A percentile compares a stretch with the other conserved stretches of the same genome.
These are phyloP conservation scores for Chironomus tepperi DNA, from an alignment of 1,140 invertebrate species.

Conservation along the genomic window DNA sequence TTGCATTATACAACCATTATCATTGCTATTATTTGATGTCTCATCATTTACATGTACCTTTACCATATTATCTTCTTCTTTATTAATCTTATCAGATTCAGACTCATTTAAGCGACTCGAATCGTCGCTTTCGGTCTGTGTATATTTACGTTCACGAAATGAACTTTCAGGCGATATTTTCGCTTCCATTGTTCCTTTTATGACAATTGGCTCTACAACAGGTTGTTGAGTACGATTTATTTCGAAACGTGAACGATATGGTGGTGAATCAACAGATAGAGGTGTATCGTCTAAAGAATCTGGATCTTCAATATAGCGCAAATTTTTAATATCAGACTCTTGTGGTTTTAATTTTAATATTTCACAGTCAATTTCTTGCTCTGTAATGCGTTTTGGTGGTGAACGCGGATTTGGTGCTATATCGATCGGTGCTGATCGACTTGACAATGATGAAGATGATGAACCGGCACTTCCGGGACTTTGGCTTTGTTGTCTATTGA, in stretches of 20 bases:
- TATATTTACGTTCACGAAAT: slow-evolving; percentile 36
- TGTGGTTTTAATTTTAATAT: slow-evolving; percentile 37
- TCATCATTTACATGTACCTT: neutral
- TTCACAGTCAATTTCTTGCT: slow-evolving; percentile 36
- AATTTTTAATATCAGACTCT: slow-evolving; percentile 36
- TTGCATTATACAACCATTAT: neutral
- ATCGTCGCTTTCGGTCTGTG: slow-evolving; percentile 17
- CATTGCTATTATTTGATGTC: slow-evolving; percentile 3
- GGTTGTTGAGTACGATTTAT: slow-evolving; percentile 27
- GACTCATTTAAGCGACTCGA: too few species aligned
- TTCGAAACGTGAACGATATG: slow-evolving; percentile 24
- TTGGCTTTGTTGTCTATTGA: slow-evolving; percentile 19
- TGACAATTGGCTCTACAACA: slow-evolving; percentile 35
- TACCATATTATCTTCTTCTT: neutral
- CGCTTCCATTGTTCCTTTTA: slow-evolving; percentile 34
- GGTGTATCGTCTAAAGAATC: slow-evolving; percentile 36
- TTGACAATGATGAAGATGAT: slow-evolving; percentile 34
- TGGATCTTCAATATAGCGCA: slow-evolving; percentile 36
- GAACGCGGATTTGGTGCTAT: slow-evolving; percentile 35
- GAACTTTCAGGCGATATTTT: slow-evolving; percentile 40
- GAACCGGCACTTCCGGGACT: neutral
- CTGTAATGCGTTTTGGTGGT: slow-evolving; percentile 30
- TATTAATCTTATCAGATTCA: neutral
- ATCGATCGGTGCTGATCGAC: slow-evolving; percentile 40
- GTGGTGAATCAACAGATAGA: slow-evolving; percentile 25